Conservation (phyloP, 2,113 vertebrate species). For the Amblyornis subalaris region DNA sequence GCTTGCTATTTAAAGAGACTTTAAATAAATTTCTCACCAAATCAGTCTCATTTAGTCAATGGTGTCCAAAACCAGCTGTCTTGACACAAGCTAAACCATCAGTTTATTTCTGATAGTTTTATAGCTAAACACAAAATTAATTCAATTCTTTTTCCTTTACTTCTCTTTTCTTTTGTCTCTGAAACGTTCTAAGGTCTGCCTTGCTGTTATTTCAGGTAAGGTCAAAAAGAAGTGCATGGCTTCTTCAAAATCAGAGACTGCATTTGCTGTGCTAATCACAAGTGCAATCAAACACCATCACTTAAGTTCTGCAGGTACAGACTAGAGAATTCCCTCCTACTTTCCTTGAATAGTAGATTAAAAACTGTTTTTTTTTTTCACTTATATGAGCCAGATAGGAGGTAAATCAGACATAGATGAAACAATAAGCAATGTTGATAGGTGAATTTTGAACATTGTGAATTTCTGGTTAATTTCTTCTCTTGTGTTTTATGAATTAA, state of each 20-base stretch:
- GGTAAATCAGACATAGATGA: not conserved
- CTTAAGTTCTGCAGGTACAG: not conserved
- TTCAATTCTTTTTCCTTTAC: not conserved
- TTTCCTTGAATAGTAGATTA: not conserved
- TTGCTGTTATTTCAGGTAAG: not conserved
- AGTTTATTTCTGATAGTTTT: not conserved
- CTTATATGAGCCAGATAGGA: not conserved
- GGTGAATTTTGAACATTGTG: not conserved
- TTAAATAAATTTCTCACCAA: not conserved
- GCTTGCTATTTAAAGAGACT: not conserved
- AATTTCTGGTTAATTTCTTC: not conserved
- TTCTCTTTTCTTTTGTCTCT: not conserved
- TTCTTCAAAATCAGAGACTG: not conserved
- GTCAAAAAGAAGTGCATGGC: not conserved
- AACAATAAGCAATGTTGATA: not conserved
- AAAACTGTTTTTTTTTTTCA: not conserved
- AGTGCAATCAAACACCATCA: not conserved
- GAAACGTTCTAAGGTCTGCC: not conserved
- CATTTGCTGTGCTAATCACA: not conserved
- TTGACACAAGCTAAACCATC: not conserved
- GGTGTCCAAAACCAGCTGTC: not conserved
- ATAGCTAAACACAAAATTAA: not conserved
- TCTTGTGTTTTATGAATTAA: not conserved
- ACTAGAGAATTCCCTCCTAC: not conserved
- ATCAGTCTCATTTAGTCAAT: not conserved